phyloP scores from a whole-genome alignment of 1,140 invertebrate genomes.

The Apis dorsata region DNA sequence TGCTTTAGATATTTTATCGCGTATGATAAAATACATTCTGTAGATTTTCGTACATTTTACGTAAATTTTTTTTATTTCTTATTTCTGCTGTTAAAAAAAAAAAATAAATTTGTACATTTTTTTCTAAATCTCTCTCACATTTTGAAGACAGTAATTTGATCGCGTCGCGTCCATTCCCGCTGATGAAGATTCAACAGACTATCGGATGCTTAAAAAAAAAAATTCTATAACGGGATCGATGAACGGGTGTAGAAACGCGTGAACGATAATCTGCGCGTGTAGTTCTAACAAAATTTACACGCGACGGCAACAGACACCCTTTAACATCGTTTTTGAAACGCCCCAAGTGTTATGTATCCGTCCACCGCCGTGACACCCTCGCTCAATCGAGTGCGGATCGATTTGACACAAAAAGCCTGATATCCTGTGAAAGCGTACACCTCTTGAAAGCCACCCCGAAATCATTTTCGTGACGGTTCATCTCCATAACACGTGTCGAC shows the following conservation, averaged over 20 bases:
- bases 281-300: slow-evolving; percentile 33
- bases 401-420: slow-evolving; percentile 65
- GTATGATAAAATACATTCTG: no score
- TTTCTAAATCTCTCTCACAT: no score
- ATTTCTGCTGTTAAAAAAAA: no score
- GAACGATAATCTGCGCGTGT: neutral
- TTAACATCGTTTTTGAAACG: slow-evolving; percentile 62
- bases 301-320: slow-evolving; percentile 50
- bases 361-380: slow-evolving; percentile 56
- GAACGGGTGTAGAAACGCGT: neutral
- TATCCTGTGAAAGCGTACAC: slow-evolving; percentile 46
- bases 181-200: neutral
- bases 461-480: slow-evolving; percentile 55
- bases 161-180: neutral
- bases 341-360: slow-evolving; percentile 59
- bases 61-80: no score
- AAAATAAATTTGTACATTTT: no score
- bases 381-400: slow-evolving; percentile 63
- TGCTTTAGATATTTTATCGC: no score
- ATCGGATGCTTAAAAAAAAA: neutral
- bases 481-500: slow-evolving; percentile 51
- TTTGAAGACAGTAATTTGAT: neutral
- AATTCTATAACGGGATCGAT: neutral
- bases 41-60: no score
- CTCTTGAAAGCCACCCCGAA: slow-evolving; percentile 43